phyloP scores from a whole-genome alignment of 2,113 vertebrate genomes.

The Ptyas mucosa region DNA sequence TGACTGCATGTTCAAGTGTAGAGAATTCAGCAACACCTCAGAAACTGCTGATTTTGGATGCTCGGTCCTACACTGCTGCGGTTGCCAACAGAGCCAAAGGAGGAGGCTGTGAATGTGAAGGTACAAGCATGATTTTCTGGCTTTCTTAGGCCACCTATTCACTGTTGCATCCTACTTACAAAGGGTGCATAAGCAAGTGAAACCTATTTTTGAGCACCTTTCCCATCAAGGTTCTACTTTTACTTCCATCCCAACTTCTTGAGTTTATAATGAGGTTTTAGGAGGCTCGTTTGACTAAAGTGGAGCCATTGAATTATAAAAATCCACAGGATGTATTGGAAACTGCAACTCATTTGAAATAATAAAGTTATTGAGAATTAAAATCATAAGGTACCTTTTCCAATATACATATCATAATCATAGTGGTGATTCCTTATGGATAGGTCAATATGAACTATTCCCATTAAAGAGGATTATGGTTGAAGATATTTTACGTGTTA shows the following conservation, averaged over 20 bases:
- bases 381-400: neutral
- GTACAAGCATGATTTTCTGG: constrained; percentile 57
- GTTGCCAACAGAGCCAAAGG: constrained; percentile 99
- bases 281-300: neutral
- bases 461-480: neutral
- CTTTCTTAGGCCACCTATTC: neutral
- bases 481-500: neutral
- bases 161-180: rapidly evolving
- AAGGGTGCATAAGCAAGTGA: neutral
- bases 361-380: neutral
- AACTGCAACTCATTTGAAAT: neutral
- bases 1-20: constrained; percentile 81
- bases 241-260: neutral
- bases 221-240: neutral
- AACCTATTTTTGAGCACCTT: neutral
- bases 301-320: neutral
- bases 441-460: neutral
- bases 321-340: neutral
- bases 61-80: constrained; percentile 93
- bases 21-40: constrained; percentile 81
- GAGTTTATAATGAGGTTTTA: neutral
- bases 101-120: constrained; percentile 97
- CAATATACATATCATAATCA: neutral
- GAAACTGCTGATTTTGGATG: constrained; percentile 95
- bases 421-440: neutral